phyloP scores from a whole-genome alignment of 1,140 invertebrate genomes.

The Bombus terrestris region DNA sequence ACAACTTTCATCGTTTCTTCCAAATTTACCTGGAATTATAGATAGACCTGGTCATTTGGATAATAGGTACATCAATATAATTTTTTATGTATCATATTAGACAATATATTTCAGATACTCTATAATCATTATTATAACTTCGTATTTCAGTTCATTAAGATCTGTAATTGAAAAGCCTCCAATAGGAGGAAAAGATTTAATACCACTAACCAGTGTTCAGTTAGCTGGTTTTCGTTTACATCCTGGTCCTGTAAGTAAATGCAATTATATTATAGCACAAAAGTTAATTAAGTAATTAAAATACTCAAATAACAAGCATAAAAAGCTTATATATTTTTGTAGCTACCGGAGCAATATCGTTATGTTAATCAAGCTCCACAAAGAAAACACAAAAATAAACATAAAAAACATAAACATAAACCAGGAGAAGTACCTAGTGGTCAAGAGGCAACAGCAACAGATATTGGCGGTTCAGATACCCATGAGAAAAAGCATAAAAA shows the following conservation, averaged over 20 bases:
- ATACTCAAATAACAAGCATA: constrained; percentile 5
- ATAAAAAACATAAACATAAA: constrained; percentile 97
- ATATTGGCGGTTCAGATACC: constrained; percentile 87
- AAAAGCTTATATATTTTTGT: constrained; percentile 68
- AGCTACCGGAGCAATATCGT: constrained; percentile 97
- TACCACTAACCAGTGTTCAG: constrained; percentile 93
- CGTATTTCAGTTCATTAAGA: constrained; percentile 90
- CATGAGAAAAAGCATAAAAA: constrained; percentile 98
- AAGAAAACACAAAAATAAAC: constrained; percentile 96
- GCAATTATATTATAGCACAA: neutral
- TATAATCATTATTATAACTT: constrained; percentile 21
- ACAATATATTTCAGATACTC: neutral
- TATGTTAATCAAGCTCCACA: constrained; percentile 95
- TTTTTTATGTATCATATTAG: neutral
- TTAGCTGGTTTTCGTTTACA: constrained; percentile 97
- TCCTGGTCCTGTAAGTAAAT: constrained; percentile 92
- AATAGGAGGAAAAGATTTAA: constrained; percentile 96
- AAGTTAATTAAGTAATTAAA: neutral
- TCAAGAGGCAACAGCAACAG: constrained; percentile 87
- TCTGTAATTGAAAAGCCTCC: constrained; percentile 99
- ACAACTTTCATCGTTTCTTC: constrained; percentile 96
- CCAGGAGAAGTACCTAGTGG: constrained; percentile 88
- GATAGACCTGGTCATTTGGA: constrained; percentile 92
- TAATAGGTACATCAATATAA: constrained; percentile 84
- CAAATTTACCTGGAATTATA: constrained; percentile 96